Conservation (phyloP, 2,113 vertebrate genomes). For the Nibea albiflora region DNA sequence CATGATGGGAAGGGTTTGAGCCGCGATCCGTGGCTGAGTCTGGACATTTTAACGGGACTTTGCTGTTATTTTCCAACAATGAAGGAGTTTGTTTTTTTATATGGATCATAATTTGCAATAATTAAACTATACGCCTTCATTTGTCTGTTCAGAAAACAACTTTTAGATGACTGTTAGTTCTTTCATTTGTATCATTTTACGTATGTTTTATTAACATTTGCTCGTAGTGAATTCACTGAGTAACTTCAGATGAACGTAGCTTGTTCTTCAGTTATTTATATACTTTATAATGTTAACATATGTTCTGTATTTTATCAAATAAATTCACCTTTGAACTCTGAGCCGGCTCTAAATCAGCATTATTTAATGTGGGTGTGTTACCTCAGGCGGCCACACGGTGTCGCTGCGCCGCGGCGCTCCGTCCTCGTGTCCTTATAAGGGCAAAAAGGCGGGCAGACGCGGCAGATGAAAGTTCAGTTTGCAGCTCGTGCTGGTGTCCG, state of each 20-base stretch:
- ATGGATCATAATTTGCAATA: not conserved
- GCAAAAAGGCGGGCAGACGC: constrained; percentile 13
- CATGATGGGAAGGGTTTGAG: constrained; percentile 45
- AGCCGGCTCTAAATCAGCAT: too few species aligned
- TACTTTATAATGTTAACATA: too few species aligned
- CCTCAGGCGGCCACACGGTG: not conserved
- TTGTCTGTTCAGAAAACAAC: too few species aligned
- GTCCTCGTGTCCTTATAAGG: not conserved
- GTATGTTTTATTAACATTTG: not conserved
- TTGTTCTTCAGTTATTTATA: too few species aligned
- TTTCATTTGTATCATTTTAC: too few species aligned
- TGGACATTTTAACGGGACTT: not conserved
- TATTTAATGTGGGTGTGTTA: not conserved
- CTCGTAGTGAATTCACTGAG: too few species aligned
- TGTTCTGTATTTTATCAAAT: not conserved
- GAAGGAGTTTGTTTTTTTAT: not conserved
- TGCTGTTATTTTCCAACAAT: not conserved
- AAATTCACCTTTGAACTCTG: not conserved
- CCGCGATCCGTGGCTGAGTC: too few species aligned
- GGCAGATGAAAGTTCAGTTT: constrained; percentile 13
- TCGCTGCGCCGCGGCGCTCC: too few species aligned
- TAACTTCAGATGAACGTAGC: not conserved
- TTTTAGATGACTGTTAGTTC: too few species aligned
- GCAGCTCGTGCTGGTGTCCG: not conserved
- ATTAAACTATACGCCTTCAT: too few species aligned